These are phyloP conservation scores for Rotaria macrura DNA, from an alignment of 2,888 invertebrate species.

Conservation along the genomic window DNA sequence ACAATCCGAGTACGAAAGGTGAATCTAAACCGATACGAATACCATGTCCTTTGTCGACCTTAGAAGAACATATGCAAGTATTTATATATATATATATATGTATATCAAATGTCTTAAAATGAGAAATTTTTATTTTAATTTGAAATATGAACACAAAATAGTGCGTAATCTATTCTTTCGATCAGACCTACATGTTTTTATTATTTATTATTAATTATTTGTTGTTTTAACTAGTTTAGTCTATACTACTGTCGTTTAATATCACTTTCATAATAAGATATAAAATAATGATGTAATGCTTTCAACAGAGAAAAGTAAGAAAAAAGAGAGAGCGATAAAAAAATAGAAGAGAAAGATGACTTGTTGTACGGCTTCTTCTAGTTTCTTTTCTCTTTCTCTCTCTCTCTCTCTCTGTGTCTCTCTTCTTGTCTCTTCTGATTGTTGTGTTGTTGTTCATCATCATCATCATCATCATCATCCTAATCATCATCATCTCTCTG, in stretches of 20 bases:
- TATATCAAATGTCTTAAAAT: too few relatives aligned
- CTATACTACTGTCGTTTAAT: background rate
- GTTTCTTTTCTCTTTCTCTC: background rate
- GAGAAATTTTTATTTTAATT: too few relatives aligned
- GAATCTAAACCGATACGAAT: background rate
- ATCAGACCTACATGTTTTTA: background rate
- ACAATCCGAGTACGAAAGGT: background rate
- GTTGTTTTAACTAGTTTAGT: too few relatives aligned
- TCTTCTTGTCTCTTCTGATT: constrained; percentile 34
- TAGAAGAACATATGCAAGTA: background rate
- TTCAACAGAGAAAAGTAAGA: background rate
- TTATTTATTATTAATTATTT: background rate
- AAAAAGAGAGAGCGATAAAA: background rate
- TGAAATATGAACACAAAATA: too few relatives aligned
- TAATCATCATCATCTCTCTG: background rate
- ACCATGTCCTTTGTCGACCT: background rate
- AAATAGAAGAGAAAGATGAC: background rate
- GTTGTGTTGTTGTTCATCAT: background rate
- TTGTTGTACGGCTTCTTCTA: background rate
- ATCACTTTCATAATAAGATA: background rate
- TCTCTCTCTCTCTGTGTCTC: constrained; percentile 21
- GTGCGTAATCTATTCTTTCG: too few relatives aligned
- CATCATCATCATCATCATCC: background rate
- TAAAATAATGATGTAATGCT: background rate
- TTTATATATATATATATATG: too few relatives aligned